Conservation (phyloP, 2,797 vertebrate species). For the Enoplosus armatus region DNA sequence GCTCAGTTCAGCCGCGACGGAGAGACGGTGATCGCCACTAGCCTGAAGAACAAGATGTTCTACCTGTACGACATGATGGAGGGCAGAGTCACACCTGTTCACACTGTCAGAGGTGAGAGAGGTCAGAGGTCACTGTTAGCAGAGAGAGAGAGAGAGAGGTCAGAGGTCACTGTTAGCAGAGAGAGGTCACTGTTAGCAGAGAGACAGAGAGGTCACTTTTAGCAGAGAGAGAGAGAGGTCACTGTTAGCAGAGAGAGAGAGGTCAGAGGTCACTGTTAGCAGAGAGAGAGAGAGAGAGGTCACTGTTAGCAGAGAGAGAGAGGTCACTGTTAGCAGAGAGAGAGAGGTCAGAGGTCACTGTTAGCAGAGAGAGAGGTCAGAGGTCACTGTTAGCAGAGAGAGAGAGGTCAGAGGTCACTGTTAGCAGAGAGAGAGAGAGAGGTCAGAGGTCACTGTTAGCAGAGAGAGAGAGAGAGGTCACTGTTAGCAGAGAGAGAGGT, state of each 20-base stretch:
- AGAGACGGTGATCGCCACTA: conserved; percentile 91
- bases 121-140: neutral
- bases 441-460: too few relatives aligned
- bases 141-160: too few relatives aligned
- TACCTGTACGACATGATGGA: conserved; percentile 97
- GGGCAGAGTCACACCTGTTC: conserved; percentile 89
- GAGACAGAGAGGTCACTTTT: neutral
- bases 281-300: too few relatives aligned
- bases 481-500: too few relatives aligned
- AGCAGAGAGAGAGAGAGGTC: too few relatives aligned
- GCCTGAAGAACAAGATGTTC: conserved; percentile 90
- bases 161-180: neutral
- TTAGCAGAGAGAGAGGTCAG: too few relatives aligned
- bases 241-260: conserved; percentile 84
- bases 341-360: conserved; percentile 2
- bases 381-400: neutral
- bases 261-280: neutral
- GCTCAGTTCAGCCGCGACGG: conserved; percentile 91
- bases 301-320: too few relatives aligned
- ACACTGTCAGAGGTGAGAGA: conserved; percentile 83
- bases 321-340: conserved; percentile 81
- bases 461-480: too few relatives aligned
- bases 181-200: neutral
- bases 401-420: neutral
- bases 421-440: too few relatives aligned